Evolutionary conservation across 2,797 vertebrate species (phyloP).

Genomic region (Anniella stebbinsi): DNA sequence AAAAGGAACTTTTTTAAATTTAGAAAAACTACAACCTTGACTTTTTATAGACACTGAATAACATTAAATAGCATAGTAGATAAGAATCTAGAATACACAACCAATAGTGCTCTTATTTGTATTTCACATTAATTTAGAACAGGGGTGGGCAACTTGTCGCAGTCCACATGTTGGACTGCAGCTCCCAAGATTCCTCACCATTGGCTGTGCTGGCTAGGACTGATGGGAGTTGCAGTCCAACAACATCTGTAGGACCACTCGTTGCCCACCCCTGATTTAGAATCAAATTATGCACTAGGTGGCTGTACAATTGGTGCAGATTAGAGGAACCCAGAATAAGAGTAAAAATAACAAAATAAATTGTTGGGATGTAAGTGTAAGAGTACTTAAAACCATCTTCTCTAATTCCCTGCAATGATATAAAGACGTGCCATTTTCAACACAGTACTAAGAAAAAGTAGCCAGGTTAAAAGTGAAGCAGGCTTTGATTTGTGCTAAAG

Average conservation of each 20-base stretch:
- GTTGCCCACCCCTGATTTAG: background rate
- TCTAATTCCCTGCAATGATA: background rate
- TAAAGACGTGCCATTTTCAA: background rate
- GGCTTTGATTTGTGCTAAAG: background rate
- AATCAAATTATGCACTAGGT: background rate
- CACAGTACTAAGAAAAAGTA: background rate
- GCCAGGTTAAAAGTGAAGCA: background rate
- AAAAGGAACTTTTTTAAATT: slow-evolving; percentile 26
- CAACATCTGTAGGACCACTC: too few species aligned
- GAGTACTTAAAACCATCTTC: background rate
- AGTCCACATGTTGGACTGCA: too few species aligned
- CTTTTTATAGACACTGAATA: background rate
- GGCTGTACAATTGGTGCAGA: background rate
- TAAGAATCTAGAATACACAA: background rate
- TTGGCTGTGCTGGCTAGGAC: too few species aligned
- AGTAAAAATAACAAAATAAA: background rate
- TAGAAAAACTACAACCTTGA: background rate
- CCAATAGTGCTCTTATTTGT: background rate
- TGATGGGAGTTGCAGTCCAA: too few species aligned
- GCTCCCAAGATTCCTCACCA: too few species aligned
- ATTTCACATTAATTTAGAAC: background rate
- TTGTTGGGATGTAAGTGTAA: background rate
- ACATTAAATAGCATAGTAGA: background rate
- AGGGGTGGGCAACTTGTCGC: too few species aligned
- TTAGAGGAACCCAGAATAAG: background rate